Conservation (phyloP, 2,888 invertebrate genomes). For the Nudaria mundana region DNA sequence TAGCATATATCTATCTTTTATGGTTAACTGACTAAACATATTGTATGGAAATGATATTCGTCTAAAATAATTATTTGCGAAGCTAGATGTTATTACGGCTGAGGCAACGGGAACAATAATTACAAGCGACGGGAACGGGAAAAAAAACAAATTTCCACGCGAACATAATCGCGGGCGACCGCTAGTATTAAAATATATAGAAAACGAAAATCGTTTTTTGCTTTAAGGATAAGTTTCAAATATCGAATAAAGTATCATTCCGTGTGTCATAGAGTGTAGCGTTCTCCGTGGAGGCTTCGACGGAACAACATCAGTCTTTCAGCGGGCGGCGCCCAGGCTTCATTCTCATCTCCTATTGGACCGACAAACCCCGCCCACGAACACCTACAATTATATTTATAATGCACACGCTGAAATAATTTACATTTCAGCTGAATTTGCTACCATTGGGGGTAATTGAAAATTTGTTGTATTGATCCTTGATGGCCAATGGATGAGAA, state of each 20-base stretch:
- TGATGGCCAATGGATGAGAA: conserved; percentile 57
- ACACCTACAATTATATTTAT: conserved; percentile 80
- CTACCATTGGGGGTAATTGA: conserved; percentile 78
- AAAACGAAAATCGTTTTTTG: no score
- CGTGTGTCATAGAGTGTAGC: conserved; percentile 35
- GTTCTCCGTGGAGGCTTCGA: conserved; percentile 67
- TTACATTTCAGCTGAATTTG: conserved; percentile 81
- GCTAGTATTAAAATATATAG: no score
- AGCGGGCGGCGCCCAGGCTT: conserved; percentile 65
- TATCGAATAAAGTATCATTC: conserved; percentile 22
- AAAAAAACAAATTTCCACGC: no score
- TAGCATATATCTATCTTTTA: no score
- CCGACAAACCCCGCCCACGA: conserved; percentile 59
- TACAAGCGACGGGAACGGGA: no score
- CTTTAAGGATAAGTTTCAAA: no score
- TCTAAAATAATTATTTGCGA: no score
- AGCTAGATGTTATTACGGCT: no score
- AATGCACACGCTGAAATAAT: conserved; percentile 79
- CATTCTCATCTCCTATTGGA: conserved; percentile 59
- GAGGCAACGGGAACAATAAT: no score
- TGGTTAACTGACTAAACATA: no score
- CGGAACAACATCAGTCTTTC: conserved; percentile 74
- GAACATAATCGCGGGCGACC: no score
- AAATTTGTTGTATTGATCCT: conserved; percentile 79
- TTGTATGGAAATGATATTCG: no score